phyloP scores from a whole-genome alignment of 2,888 invertebrate genomes.

The Scaptodrosophila latifasciaeformis region DNA sequence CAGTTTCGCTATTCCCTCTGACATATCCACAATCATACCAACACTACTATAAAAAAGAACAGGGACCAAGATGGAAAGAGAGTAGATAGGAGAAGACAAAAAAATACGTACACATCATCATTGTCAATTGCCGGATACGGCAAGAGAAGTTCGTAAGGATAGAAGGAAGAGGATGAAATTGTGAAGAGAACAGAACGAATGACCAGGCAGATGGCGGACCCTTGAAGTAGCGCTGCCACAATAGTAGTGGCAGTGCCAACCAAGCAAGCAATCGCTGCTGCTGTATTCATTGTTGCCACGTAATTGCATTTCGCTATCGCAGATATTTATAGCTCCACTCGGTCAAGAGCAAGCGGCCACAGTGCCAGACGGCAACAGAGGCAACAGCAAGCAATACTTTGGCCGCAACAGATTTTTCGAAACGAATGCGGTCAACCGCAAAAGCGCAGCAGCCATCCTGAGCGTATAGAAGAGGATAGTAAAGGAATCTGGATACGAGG shows the following conservation, averaged over 20 bases:
- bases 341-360: slow-evolving; percentile 62
- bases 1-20: slow-evolving; percentile 27
- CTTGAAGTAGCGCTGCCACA: neutral
- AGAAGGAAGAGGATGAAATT: neutral
- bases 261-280: slow-evolving; percentile 61
- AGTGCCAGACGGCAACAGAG: slow-evolving; percentile 5
- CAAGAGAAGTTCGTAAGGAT: slow-evolving; percentile 5
- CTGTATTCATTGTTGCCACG: slow-evolving; percentile 73
- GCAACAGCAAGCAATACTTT: slow-evolving; percentile 49
- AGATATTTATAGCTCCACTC: slow-evolving; percentile 73
- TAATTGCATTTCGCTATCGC: slow-evolving; percentile 74
- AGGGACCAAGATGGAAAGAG: too few species aligned
- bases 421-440: slow-evolving; percentile 71
- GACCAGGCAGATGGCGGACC: neutral
- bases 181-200: neutral
- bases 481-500: neutral
- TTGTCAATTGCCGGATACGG: slow-evolving; percentile 64
- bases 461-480: neutral
- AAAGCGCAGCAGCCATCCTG: slow-evolving; percentile 54
- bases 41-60: slow-evolving; percentile 1
- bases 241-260: slow-evolving; percentile 27
- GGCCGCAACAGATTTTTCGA: slow-evolving; percentile 70
- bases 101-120: slow-evolving; percentile 67
- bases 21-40: slow-evolving; percentile 7
- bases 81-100: slow-evolving; percentile 53